Evolutionary conservation across 2,797 vertebrate species (phyloP), one percentile per base, ranked within the genome.

Genomic region (Dendrocincla tyrannina): DNA sequence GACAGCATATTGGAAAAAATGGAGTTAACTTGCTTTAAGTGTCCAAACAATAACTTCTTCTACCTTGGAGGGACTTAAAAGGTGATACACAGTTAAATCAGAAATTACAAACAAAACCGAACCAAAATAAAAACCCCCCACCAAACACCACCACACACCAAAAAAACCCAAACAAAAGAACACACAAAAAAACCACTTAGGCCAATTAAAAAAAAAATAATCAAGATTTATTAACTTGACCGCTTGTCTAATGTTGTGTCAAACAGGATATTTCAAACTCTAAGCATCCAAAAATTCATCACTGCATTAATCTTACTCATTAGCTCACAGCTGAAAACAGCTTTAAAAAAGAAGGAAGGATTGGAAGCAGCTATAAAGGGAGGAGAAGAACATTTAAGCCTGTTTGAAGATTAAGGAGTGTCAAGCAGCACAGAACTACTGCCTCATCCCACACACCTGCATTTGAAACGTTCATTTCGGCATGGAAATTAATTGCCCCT

Each of bases 321-420:
- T 86, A 85, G 85, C 73, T 84, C 62, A 81, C 81, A 96, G 89
- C 42, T 88, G 80, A 96, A 90, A 90, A 95, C 83, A 84, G 88
- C 83, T 95, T 95, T 91, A 68, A 91, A 95, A 90, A 93, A 90
- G 72, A 80, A 94, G 68, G 84, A 84, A 84, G 89, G 95, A 96
- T 88, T 85, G 82, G 52, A 96, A 92, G 69, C 73, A 81, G 93
- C 93, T 95, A 91, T 81, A 93, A 94, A 93, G 62, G 58, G 87
- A 89, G 53, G 81, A 49, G 70, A 95, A 95, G 85, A 95, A 91
- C 85, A 83, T 88, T 85, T 94, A 95, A 97, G 91, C 87, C 75
- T 94, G 91, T 95, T 91, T 94, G 87, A 94, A 96, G 93, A 96
- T 96, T 96, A 96, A 74, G 91, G 88, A 94, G 90, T 80, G 86